Evolutionary conservation across 2,888 invertebrate species (phyloP), one percentile per base, ranked within the genome.

Genomic region (Microctonus brassicae): DNA sequence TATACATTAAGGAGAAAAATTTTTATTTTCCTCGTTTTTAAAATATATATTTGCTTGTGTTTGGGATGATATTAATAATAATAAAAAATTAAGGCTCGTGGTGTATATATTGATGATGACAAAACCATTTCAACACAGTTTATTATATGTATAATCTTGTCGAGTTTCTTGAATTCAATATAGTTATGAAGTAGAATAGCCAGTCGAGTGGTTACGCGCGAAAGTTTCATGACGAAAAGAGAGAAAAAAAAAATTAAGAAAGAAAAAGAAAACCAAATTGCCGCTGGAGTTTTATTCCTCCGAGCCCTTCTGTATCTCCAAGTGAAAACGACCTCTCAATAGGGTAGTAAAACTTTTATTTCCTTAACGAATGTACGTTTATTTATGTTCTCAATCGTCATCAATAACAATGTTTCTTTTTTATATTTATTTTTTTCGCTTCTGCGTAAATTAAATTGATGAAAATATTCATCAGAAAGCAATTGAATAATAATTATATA

Each of bases 301-400:
- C 70, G 66, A 69, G 64, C 75, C 72, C 73, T 73, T 73, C 70
- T 71, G 69, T 64, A 68, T 72, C 67, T 70, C 61, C 61, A 71
- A 69, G 69, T 68, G 75, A 73, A 52, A 76, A 78, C 74, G 69
- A 70, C 63, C 72, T 71, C 70, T 75, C 79, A 80, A 83, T 84
- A 80, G 80, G 78, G 76, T 78, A 82, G 78, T 84, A 83, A 84
- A 83, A 83, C 83, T 83, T 83, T 83, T 83, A 84, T 83, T 83
- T 81, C 79, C 78, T 80, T 83, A 83, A 83, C 83, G 81, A 83
- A 47, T 47, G 82, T 80, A 78, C 78, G 80, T 83, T 82, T 81
- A 79, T 79, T 78, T 82, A 83, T 83, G 83, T 83, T 83, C 83
- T 83, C 82, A 69, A 69, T 79, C 74, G 71, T 77, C 74, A 72